A percentile compares a stretch with the other conserved stretches of the same genome.
These are phyloP conservation scores for Sebastes schlegelii DNA, from an alignment of 2,113 vertebrate species.

Conservation along the genomic window DNA sequence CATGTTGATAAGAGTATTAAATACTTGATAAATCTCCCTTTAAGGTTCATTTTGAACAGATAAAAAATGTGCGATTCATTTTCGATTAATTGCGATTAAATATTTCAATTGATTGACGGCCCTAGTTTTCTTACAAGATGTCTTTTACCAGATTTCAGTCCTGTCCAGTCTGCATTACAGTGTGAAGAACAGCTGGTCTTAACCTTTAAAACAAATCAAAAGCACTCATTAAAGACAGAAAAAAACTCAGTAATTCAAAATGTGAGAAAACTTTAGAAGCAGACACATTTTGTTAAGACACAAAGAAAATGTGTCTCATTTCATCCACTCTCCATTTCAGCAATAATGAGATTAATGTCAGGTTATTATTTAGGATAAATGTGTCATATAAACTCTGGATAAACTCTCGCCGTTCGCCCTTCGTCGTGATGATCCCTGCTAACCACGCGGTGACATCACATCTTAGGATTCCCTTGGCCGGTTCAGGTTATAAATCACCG, in stretches of 20 bases:
- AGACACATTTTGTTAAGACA: background rate
- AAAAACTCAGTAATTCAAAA: background rate
- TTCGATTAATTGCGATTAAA: too few species aligned
- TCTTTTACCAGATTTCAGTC: background rate
- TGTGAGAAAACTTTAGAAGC: background rate
- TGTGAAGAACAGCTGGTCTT: background rate
- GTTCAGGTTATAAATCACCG: conserved; percentile 36
- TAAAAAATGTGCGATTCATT: too few species aligned
- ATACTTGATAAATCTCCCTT: too few species aligned
- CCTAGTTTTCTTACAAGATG: background rate
- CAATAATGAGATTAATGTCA: background rate
- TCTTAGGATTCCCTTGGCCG: conserved; percentile 27
- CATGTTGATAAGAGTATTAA: too few species aligned
- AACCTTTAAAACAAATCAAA: background rate
- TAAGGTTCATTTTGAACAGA: too few species aligned
- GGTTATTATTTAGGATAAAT: background rate
- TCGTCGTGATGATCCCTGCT: background rate
- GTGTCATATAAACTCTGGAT: conserved; percentile 2
- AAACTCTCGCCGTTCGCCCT: background rate
- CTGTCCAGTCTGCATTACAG: background rate
- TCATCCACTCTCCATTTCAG: background rate
- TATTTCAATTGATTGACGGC: too few species aligned
- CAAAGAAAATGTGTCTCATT: background rate
- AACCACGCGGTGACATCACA: conserved; percentile 54
- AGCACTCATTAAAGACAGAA: background rate